Evolutionary conservation across 2,888 invertebrate species (phyloP).

Genomic region (Aricia artaxerxes): DNA sequence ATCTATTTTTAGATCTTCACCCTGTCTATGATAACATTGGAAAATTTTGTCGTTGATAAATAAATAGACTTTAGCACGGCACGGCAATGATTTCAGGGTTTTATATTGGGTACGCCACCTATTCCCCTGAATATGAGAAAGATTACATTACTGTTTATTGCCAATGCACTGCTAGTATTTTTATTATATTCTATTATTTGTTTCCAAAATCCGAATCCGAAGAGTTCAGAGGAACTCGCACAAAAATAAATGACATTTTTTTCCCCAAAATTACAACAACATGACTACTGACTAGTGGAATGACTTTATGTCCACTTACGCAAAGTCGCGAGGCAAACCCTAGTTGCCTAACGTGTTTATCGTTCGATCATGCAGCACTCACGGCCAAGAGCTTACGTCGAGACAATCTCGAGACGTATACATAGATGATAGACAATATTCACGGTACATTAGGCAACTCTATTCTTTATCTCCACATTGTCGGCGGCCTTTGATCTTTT

Average conservation of each 20-base stretch:
- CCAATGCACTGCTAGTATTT: too few species aligned
- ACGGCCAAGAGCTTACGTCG: constrained; percentile 18
- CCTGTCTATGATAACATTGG: not conserved
- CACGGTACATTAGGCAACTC: constrained; percentile 25
- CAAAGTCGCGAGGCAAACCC: constrained; percentile 26
- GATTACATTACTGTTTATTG: too few species aligned
- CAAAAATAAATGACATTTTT: too few species aligned
- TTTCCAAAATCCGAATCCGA: too few species aligned
- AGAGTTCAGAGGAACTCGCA: too few species aligned
- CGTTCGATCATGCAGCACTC: constrained; percentile 22
- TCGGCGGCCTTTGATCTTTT: constrained; percentile 66
- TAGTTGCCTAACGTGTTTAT: constrained; percentile 28
- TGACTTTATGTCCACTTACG: not conserved
- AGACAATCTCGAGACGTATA: constrained; percentile 53
- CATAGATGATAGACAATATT: constrained; percentile 27
- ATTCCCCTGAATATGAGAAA: too few species aligned
- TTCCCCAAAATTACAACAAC: too few species aligned
- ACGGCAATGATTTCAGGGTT: too few species aligned
- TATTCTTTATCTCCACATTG: constrained; percentile 19
- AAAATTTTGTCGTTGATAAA: not conserved
- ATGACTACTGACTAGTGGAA: not conserved
- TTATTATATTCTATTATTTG: too few species aligned
- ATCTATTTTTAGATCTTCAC: not conserved
- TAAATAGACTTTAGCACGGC: too few species aligned
- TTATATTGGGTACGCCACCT: too few species aligned